A percentile compares a stretch with the other conserved stretches of the same genome.
These are phyloP conservation scores for Enteromius thamalakanensis DNA, from an alignment of 2,797 vertebrate species.

Conservation along the genomic window DNA sequence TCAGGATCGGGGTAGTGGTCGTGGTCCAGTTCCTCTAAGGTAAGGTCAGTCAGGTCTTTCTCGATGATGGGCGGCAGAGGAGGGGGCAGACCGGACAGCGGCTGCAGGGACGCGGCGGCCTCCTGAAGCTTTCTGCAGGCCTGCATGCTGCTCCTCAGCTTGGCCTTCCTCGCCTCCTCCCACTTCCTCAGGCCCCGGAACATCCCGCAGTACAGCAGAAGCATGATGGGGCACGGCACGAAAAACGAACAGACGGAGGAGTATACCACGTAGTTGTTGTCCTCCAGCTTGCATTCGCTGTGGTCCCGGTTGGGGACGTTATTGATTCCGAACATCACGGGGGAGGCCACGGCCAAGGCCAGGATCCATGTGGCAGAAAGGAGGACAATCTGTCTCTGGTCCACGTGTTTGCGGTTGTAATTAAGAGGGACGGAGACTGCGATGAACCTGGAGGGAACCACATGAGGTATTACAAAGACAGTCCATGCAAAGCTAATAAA, in stretches of 20 bases:
- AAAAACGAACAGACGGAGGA: constrained; percentile 97
- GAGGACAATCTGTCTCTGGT: constrained; percentile 85
- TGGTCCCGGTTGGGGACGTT: constrained; percentile 83
- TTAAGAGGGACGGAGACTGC: constrained; percentile 88
- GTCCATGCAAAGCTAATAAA: background rate
- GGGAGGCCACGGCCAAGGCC: constrained; percentile 90
- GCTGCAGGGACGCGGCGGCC: constrained; percentile 67
- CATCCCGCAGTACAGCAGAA: constrained; percentile 92
- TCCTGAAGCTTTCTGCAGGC: constrained; percentile 77
- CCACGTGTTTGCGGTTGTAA: constrained; percentile 89
- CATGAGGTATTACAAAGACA: constrained; percentile 2
- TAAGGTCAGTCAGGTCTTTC: constrained; percentile 68
- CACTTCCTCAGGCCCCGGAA: constrained; percentile 88
- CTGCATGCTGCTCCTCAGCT: constrained; percentile 81
- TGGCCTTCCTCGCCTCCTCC: constrained; percentile 87
- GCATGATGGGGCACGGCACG: constrained; percentile 94
- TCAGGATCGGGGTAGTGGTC: constrained; percentile 60
- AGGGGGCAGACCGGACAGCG: constrained; percentile 74
- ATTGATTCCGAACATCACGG: constrained; percentile 93
- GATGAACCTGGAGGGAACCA: constrained; percentile 84
- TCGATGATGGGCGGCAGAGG: constrained; percentile 77
- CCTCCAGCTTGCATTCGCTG: constrained; percentile 88
- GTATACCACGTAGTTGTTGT: constrained; percentile 88
- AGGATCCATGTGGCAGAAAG: constrained; percentile 92
- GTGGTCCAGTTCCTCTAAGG: constrained; percentile 66